phyloP scores from a whole-genome alignment of 2,113 vertebrate genomes.

The Cervus canadensis region DNA sequence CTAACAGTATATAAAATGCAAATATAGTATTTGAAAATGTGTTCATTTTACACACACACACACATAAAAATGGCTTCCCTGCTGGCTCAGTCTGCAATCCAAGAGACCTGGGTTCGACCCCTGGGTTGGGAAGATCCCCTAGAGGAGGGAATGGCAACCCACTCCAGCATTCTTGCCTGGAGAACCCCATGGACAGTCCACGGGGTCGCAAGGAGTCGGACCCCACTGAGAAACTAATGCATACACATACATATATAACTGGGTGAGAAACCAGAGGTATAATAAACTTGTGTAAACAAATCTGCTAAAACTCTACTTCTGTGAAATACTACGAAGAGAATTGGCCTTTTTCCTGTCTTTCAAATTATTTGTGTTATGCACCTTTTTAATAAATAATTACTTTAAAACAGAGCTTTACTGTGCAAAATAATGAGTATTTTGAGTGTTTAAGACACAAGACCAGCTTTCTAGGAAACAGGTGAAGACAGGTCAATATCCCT shows the following conservation, averaged over 20 bases:
- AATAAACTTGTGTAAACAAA: neutral
- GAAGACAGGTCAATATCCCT: neutral
- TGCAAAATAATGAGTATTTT: neutral
- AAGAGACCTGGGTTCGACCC: neutral
- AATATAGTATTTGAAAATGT: neutral
- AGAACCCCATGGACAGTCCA: neutral
- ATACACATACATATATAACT: neutral
- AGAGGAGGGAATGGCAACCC: neutral
- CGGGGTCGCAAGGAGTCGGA: fast-evolving
- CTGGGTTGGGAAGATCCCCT: neutral
- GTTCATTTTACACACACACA: neutral
- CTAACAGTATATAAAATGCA: neutral
- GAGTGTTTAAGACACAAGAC: neutral
- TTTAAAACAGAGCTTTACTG: neutral
- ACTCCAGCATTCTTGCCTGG: neutral
- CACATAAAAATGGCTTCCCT: neutral
- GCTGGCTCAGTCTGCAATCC: neutral
- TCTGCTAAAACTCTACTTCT: neutral
- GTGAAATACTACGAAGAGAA: neutral
- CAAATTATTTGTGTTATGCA: neutral
- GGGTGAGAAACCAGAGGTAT: fast-evolving
- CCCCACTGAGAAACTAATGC: neutral
- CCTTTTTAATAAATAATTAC: neutral
- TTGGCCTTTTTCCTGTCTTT: neutral
- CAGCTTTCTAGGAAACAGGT: neutral